Base-by-base conservation (phyloP, 2,888 invertebrate genomes). In the Pristionchus arcanus region DNA sequence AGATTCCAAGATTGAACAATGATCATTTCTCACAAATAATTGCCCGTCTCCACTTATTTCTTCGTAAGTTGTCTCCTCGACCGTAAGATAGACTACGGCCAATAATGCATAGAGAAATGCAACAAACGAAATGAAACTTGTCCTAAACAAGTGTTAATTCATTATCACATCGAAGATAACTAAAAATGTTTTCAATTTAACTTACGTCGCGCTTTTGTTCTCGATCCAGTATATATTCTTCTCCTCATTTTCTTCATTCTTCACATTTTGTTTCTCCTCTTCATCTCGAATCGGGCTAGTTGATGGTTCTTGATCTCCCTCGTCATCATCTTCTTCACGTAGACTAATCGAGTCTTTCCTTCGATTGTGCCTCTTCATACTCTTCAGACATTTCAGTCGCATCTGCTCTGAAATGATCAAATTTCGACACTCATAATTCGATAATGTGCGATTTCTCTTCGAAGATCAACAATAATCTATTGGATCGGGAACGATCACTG, bases 361-460 rank as follows among this genome's bases (percentile, higher is more conserved):
- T 53, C 49, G 42, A 21, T 9, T 83, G 28, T 83, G 81, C 19
- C 81, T 25, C 53, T 83, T 83, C 42, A 83, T 53, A 28, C 81
- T 83, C 49, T 83, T 83, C n/a, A 83, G 28, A 1, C 53, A 83
- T 49, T 83, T 83, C 81, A 83, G 1, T 83, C 81, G 81, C 74
- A 74, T 74, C 37, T 74, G 34, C n/a, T 25, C 74, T 74, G 37
- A 74, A 74, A 74, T 34, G 34, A 31, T 21, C 66, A 4, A 19
- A 66, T 66, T 66, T 66, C 28, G 11, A 66, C 66, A 66, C 4
- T 21, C 59, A 25, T 59, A 66, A 5, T 66, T 66, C 66, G 66
- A 66, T 28, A 66, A 28, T 0, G 28, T 28, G 25, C 25, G 25
- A 66, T 25, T n/a, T n/a, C 28, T 66, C 28, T 28, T 28, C 28